Base-by-base conservation (phyloP, 2,113 vertebrate genomes). In the Tautogolabrus adspersus region DNA sequence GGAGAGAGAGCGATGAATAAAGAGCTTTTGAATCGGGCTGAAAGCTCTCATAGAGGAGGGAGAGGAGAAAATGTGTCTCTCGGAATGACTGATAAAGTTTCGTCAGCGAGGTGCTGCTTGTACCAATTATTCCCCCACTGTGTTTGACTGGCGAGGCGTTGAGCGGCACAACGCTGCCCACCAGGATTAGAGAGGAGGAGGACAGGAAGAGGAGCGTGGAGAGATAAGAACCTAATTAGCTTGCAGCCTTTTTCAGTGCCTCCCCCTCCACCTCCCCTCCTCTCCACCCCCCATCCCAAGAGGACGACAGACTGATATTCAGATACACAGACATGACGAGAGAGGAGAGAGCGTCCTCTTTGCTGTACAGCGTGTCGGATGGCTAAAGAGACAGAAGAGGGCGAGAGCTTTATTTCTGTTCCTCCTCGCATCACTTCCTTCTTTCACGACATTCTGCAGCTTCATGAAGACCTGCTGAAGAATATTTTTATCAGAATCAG, bases 221-320 rank as follows among this genome's bases (percentile, higher is more conserved):
- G 69, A 87, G 92, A 93, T 93, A 94, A 94, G 87, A 87, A 92
- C 81, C 92, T 91, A 93, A 94, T 94, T 94, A 93, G 86, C 87
- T 79, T 15, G 65, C 87, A 86, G 82, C 79, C 88, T 87, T 86
- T 89, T 86, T 89, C 44, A 55, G 65, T n/a, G 52, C 83, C 79
- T 79, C 80, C 81, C 62, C 77, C 79, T 66, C 65, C 72, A 59
- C 44, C 44, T 15, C 10, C 11, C 44, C 15, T 18, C 74, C 59
- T 18, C 37, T n/a, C 85, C 51, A 70, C 84, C 67, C 70, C 65
- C 74, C 54, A 22, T 81, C 87, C 88, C 79, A 44, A 67, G 74
- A 84, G 81, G 73, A 77, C 47, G 57, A 72, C 77, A 52, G 63
- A 70, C 47, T 77, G 75, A 85, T 87, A 83, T 52, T 79, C 76